Conservation (phyloP, 2,888 invertebrate species). For the Folsomia candida region DNA sequence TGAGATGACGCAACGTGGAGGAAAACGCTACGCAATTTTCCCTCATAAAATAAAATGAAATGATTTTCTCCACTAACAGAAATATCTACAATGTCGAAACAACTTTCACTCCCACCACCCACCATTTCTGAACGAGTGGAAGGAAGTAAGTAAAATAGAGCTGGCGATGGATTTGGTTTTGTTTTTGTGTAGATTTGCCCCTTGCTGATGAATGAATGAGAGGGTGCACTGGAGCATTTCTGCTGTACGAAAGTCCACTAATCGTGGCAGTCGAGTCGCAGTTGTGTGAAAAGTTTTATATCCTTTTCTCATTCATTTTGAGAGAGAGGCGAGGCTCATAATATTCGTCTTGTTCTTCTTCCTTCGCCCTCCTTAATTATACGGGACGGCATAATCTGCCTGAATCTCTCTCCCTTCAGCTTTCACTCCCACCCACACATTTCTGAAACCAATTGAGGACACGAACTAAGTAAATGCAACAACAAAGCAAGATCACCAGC, state of each 20-base stretch:
- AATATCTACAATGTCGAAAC: not conserved
- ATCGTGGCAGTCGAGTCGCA: too few species aligned
- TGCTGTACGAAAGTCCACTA: not conserved
- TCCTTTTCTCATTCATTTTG: not conserved
- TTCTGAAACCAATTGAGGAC: too few species aligned
- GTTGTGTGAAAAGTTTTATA: slow-evolving; percentile 13
- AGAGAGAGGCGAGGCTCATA: too few species aligned
- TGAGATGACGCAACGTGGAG: not conserved
- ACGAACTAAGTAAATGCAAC: too few species aligned
- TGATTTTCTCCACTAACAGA: not conserved
- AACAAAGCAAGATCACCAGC: too few species aligned
- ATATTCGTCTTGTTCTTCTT: too few species aligned
- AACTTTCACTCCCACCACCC: slow-evolving; percentile 4
- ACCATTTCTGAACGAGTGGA: too few species aligned
- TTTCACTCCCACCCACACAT: not conserved
- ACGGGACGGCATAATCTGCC: not conserved
- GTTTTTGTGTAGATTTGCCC: too few species aligned
- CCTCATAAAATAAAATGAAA: not conserved
- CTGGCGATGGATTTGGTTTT: too few species aligned
- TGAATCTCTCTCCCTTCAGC: not conserved
- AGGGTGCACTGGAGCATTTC: slow-evolving; percentile 6
- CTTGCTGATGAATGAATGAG: too few species aligned
- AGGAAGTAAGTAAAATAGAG: too few species aligned
- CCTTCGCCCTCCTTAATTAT: not conserved
- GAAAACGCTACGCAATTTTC: not conserved